Evolutionary conservation across 2,888 invertebrate species (phyloP), one percentile per base, ranked within the genome.

Genomic region (Tipula vernalis): DNA sequence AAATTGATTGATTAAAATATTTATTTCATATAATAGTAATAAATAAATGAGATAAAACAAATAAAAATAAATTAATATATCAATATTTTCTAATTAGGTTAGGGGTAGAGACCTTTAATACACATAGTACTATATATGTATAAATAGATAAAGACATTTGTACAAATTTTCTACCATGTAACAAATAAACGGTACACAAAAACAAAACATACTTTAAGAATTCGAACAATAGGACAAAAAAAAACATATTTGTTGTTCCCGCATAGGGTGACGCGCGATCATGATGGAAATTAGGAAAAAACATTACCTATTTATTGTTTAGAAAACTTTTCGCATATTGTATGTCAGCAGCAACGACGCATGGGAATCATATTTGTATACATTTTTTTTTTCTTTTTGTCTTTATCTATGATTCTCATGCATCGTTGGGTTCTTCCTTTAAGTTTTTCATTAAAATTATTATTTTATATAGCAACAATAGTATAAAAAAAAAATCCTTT

Each of bases 361-460:
- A 71, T 71, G 28, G 4, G 28, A 71, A 71, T 71, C 71, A 71
- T 71, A 28, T 28, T 28, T 28, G 28, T 10, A 71, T 71, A 71
- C 28, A 71, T 0, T 8, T 10, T 71, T 8, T 10, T 71, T 28
- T 28, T 71, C 15, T 71, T 71, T 71, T 71, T 84, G 36, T 36
- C 4, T 84, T 84, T 84, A 84, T 84, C 84, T 84, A 84, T 84
- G 84, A 84, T 84, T 84, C 84, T 84, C 39, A 84, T 84, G 84
- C 84, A 84, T 84, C 39, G 84, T 84, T 84, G 84, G 15, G n/a
- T 39, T 41, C 84, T 39, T 39, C 5, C 84, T 15, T 71, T 71
- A 71, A 71, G 71, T 71, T 71, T 71, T 71, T 71, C 71, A 71
- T 71, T 71, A 71, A 71, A 71, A 71, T 71, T 71, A 28, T 71